Evolutionary conservation across 2,888 invertebrate species (phyloP), one percentile per base, ranked within the genome.

Genomic region (Drosophila formosana): DNA sequence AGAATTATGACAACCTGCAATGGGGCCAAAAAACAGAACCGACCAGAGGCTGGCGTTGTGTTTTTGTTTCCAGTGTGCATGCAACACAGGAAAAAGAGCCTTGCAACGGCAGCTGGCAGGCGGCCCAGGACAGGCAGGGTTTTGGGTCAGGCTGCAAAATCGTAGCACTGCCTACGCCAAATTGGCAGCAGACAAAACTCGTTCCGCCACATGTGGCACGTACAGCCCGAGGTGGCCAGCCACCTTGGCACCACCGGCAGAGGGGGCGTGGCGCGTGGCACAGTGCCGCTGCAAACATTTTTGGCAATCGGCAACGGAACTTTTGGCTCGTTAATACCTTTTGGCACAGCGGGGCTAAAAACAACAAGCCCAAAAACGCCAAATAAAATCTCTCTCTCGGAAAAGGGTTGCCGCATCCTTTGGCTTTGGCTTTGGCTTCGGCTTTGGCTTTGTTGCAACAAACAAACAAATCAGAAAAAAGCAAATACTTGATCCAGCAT

Each of bases 311-410:
- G 60, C 66, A 43, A 25, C 67, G 62, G 46, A 78, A 67, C 63
- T 84, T 56, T 87, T 88, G 87, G 72, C 87, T 81, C 84, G 80
- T 80, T 88, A 82, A 70, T 66, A 80, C 74, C 80, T 63, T 70
- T 72, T 67, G 76, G 65, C 64, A 34, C 34, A 34, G 34, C 34
- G 9, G 34, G 34, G 34, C 11, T 11, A 34, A 34, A 34, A 34
- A 3, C 9, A 34, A 34, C 9, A 11, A 34, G 9, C 9, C 2
- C 9, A 71, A n/a, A 13, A 49, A 46, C 52, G 60, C 65, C 55
- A 72, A 76, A 77, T 43, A 60, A 73, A 60, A 32, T 18, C 26
- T 39, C 39, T 32, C 2, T 4, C 8, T 60, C 55, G 34, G 34
- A n/a, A 23, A 45, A 45, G 49, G 4, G 9, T 39, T 18, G 13